phyloP scores from a whole-genome alignment of 2,888 invertebrate species.

The Augochlorella aurata region DNA sequence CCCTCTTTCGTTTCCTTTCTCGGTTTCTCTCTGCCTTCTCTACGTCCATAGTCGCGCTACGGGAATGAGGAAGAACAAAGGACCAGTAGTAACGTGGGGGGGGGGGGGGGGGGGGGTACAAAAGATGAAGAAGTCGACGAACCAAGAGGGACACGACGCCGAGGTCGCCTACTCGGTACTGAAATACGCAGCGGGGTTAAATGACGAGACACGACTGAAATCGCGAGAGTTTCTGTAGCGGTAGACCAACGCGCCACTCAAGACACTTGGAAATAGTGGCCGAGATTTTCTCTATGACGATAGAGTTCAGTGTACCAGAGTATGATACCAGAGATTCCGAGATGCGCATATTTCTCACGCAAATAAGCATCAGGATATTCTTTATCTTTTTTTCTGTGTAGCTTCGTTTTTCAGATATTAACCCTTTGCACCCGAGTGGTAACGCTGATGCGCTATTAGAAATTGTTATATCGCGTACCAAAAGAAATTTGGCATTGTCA shows the following conservation, averaged over 20 bases:
- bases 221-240: background rate
- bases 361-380: background rate
- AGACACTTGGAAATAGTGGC: background rate
- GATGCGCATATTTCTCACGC: too few relatives aligned
- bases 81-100: conserved; percentile 9
- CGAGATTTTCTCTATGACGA: background rate
- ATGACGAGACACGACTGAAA: conserved; percentile 1
- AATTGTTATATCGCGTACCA: too few relatives aligned
- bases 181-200: conserved; percentile 54
- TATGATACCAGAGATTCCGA: too few relatives aligned
- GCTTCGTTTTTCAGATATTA: too few relatives aligned
- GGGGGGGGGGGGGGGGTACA: conserved; percentile 14
- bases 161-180: conserved; percentile 33
- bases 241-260: background rate
- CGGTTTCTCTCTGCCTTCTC: background rate
- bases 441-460: too few relatives aligned
- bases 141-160: conserved; percentile 44
- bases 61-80: conserved; percentile 52
- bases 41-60: conserved; percentile 27
- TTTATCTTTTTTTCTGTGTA: too few relatives aligned
- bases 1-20: background rate
- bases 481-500: too few relatives aligned
- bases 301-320: background rate
- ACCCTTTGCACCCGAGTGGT: too few relatives aligned
- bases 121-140: conserved; percentile 26